Percentiles rank a stretch among this genome's conserved stretches.
phyloP scores from a whole-genome alignment of 2,888 invertebrate genomes.

The Drosophila anceps region DNA sequence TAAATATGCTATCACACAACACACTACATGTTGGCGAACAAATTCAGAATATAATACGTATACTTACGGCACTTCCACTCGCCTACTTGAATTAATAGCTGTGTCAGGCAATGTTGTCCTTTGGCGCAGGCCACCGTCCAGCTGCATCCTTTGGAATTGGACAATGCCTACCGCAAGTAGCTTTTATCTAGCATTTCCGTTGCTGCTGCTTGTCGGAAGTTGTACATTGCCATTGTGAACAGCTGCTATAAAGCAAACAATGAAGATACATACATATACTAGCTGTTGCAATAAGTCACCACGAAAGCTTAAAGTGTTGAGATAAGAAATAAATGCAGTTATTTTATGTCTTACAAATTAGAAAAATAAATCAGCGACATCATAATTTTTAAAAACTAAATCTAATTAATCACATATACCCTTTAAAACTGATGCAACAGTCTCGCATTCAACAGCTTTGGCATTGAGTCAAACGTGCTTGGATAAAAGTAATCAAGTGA shows the following conservation, averaged over 20 bases:
- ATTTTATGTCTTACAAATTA: not conserved
- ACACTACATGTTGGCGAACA: not conserved
- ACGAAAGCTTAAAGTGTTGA: not conserved
- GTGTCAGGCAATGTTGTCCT: not conserved
- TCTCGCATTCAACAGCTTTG: not conserved
- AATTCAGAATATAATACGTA: not conserved
- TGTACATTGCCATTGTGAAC: conserved; percentile 32
- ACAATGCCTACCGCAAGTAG: conserved; percentile 35
- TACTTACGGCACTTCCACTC: not conserved
- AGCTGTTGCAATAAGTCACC: not conserved
- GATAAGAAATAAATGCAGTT: not conserved
- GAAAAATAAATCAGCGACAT: not conserved
- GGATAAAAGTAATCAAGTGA: not conserved
- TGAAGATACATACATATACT: not conserved
- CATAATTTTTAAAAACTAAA: too few species aligned
- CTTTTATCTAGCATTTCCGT: conserved; percentile 50
- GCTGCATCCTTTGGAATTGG: conserved; percentile 13
- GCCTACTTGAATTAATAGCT: not conserved
- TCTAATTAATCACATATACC: not conserved
- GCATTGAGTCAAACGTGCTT: not conserved
- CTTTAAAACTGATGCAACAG: not conserved
- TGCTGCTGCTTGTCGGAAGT: conserved; percentile 35
- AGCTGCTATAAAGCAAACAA: conserved; percentile 20
- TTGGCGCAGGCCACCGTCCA: not conserved
- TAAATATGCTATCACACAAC: not conserved